A percentile compares a stretch with the other conserved stretches of the same genome.
Conservation (phyloP, 2,797 vertebrate genomes). For the Harpagifer antarcticus region DNA sequence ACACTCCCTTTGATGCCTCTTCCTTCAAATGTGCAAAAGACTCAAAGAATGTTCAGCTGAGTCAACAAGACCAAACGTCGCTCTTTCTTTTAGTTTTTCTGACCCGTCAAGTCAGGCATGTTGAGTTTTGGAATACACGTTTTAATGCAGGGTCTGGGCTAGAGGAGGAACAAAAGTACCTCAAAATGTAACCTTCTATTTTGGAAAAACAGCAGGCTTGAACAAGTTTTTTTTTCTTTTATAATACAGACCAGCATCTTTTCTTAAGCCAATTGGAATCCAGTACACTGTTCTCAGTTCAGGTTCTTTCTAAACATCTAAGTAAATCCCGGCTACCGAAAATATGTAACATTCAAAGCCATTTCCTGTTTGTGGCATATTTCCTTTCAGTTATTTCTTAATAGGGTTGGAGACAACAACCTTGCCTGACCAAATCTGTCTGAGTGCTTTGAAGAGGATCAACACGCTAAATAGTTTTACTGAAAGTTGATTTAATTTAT, state of each 20-base stretch:
- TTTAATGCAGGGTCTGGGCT: constrained; percentile 1
- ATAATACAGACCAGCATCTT: constrained; percentile 28
- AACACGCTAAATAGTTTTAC: constrained; percentile 16
- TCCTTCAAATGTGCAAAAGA: constrained; percentile 31
- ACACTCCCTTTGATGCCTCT: constrained; percentile 3
- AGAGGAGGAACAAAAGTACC: constrained; percentile 10
- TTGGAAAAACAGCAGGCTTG: constrained; percentile 31
- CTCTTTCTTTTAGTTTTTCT: constrained; percentile 17
- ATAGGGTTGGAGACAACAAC: constrained; percentile 23
- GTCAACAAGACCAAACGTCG: background rate
- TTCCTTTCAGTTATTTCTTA: constrained; percentile 51
- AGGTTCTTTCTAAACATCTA: constrained; percentile 7
- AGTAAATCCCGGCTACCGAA: constrained; percentile 57
- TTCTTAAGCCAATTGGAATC: constrained; percentile 9
- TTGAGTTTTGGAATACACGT: background rate
- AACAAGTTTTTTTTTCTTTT: constrained; percentile 1
- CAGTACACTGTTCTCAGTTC: constrained; percentile 12
- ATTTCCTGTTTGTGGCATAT: constrained; percentile 29
- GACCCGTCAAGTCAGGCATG: background rate
- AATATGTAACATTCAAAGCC: constrained; percentile 41
- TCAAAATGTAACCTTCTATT: constrained; percentile 29
- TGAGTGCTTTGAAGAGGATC: constrained; percentile 10
- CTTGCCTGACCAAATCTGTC: constrained; percentile 4
- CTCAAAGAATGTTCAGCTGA: constrained; percentile 47
- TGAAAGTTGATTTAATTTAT: constrained; percentile 1